Percentiles rank a stretch among this genome's conserved stretches.
These are phyloP conservation scores for Zonitis immaculata DNA, from an alignment of 2,888 invertebrate genomes.

Conservation along the genomic window DNA sequence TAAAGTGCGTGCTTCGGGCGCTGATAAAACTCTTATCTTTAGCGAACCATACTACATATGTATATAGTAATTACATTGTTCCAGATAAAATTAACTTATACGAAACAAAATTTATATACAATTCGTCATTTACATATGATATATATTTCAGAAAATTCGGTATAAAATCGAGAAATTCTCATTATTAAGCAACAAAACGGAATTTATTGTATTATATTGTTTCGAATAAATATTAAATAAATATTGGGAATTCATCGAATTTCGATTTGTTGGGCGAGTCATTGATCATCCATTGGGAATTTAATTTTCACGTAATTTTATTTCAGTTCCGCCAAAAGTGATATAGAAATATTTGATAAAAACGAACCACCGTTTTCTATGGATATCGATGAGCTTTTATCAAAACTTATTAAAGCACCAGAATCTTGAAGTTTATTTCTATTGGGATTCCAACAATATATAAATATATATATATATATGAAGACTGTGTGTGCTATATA, in stretches of 20 bases:
- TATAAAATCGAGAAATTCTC: not conserved
- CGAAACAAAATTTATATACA: conserved; percentile 36
- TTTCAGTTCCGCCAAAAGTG: not conserved
- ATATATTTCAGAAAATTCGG: not conserved
- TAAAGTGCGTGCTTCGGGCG: conserved; percentile 42
- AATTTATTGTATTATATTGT: too few relatives aligned
- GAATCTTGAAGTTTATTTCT: not conserved
- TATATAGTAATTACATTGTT: conserved; percentile 43
- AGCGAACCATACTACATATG: conserved; percentile 38
- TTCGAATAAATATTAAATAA: too few relatives aligned
- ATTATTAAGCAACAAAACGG: too few relatives aligned
- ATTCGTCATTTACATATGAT: conserved; percentile 34
- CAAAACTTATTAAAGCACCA: not conserved
- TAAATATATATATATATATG: too few relatives aligned
- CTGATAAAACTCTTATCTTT: conserved; percentile 41
- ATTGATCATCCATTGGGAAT: not conserved
- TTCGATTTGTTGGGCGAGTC: too few relatives aligned
- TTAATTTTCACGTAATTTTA: too few relatives aligned
- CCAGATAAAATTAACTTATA: conserved; percentile 44
- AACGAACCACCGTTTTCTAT: not conserved
- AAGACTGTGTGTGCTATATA: too few relatives aligned
- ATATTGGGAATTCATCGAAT: too few relatives aligned
- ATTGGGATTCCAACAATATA: too few relatives aligned
- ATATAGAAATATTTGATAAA: not conserved
- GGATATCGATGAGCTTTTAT: not conserved